Conservation (phyloP, 2,113 vertebrate species). For the Xenopus borealis region DNA sequence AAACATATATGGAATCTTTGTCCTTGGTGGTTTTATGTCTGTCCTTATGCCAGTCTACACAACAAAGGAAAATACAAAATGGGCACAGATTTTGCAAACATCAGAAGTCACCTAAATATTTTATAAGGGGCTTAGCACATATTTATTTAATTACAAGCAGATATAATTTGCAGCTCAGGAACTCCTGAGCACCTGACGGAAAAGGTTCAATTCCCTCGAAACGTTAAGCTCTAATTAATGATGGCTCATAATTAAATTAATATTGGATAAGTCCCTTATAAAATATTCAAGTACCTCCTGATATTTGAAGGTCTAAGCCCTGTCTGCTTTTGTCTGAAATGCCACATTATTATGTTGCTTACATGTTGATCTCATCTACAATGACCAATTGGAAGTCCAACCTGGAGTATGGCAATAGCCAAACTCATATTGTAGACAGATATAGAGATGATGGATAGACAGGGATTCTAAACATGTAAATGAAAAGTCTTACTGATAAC, state of each 20-base stretch:
- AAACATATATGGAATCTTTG: background rate
- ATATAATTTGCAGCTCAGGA: background rate
- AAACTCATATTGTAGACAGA: too few species aligned
- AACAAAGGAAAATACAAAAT: background rate
- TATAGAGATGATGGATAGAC: too few species aligned
- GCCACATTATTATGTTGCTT: background rate
- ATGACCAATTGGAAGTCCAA: background rate
- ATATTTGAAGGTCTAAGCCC: slow-evolving; percentile 3
- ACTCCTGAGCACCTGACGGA: background rate
- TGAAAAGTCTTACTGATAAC: too few species aligned
- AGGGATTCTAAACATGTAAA: too few species aligned
- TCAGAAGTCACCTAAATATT: background rate
- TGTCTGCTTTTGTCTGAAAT: background rate
- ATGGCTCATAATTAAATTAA: slow-evolving; percentile 4
- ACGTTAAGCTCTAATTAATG: slow-evolving; percentile 5
- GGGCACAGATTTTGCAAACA: background rate
- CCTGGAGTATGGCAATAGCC: too few species aligned
- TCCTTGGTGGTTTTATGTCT: background rate
- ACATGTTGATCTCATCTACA: background rate
- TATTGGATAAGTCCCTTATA: background rate
- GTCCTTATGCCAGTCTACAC: background rate
- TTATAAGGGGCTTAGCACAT: background rate
- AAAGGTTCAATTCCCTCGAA: slow-evolving; percentile 1
- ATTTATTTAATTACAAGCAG: slow-evolving; percentile 1
- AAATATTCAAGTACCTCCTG: background rate